Evolutionary conservation across 2,888 invertebrate genomes (phyloP).

Genomic region (Thera britannica): DNA sequence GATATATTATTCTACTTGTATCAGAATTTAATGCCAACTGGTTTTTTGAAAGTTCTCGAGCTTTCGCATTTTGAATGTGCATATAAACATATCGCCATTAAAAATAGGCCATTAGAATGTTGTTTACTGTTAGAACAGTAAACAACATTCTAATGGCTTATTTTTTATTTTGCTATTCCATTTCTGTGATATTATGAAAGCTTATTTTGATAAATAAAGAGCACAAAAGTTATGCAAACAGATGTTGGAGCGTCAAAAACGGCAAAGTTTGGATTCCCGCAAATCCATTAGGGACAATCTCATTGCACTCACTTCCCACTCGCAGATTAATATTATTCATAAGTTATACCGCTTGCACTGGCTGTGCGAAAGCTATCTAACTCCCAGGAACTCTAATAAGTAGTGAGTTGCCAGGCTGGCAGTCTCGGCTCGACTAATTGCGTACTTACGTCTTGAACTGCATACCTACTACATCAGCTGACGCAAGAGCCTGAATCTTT

Average conservation of each 20-base stretch:
- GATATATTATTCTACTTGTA: not conserved
- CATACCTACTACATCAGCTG: constrained; percentile 39
- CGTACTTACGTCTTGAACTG: constrained; percentile 42
- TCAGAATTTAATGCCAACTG: not conserved
- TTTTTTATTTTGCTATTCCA: no score
- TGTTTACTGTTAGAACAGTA: no score
- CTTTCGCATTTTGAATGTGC: no score
- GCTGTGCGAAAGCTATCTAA: constrained; percentile 37
- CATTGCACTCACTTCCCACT: constrained; percentile 33
- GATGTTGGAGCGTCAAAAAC: constrained; percentile 18
- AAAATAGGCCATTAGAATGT: no score
- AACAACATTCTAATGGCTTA: no score
- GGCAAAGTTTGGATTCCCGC: constrained; percentile 30
- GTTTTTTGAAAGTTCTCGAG: not conserved
- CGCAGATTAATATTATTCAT: constrained; percentile 43
- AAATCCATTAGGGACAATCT: constrained; percentile 35
- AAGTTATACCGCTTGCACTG: constrained; percentile 39
- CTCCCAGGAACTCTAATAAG: constrained; percentile 38
- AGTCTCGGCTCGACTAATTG: constrained; percentile 38
- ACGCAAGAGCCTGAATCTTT: constrained; percentile 34
- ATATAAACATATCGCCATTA: no score
- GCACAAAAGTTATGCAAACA: constrained; percentile 7
- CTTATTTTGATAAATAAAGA: not conserved
- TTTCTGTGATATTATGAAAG: not conserved
- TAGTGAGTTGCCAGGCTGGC: constrained; percentile 27